Conservation (phyloP, 2,113 vertebrate genomes). For the Tympanuchus pallidicinctus region DNA sequence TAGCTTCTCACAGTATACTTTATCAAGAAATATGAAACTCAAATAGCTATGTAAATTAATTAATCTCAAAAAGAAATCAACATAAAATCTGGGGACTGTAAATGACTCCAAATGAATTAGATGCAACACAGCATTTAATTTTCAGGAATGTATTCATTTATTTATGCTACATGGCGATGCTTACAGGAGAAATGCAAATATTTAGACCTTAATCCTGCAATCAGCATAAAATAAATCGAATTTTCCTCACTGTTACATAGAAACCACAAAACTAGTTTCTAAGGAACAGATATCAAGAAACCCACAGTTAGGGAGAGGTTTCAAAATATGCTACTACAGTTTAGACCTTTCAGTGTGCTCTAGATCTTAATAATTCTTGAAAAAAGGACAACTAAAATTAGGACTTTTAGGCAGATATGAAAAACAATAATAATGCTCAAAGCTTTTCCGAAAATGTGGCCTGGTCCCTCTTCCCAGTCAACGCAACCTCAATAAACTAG, state of each 20-base stretch:
- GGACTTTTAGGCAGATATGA: neutral
- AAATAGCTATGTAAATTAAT: constrained; percentile 75
- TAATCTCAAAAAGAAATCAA: constrained; percentile 77
- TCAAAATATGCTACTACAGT: neutral
- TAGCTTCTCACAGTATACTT: constrained; percentile 23
- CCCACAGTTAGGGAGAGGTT: neutral
- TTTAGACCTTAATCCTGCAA: neutral
- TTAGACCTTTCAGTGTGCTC: neutral
- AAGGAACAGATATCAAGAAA: neutral
- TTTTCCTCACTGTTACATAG: neutral
- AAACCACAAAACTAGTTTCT: neutral
- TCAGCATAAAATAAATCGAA: neutral
- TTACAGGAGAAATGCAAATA: constrained; percentile 67
- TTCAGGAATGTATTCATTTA: constrained; percentile 65
- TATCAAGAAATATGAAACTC: constrained; percentile 65
- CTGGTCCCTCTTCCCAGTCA: neutral
- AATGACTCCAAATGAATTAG: constrained; percentile 78
- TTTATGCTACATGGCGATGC: constrained; percentile 70
- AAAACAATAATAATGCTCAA: neutral
- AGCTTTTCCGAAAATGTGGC: neutral
- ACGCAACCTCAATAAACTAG: neutral
- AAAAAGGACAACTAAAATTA: neutral
- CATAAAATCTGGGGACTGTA: constrained; percentile 74
- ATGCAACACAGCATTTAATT: constrained; percentile 75
- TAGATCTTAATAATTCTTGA: neutral